Percentiles rank a stretch among this genome's conserved stretches.
Conservation (phyloP, 2,888 invertebrate species). For the Lacanobia oleracea region DNA sequence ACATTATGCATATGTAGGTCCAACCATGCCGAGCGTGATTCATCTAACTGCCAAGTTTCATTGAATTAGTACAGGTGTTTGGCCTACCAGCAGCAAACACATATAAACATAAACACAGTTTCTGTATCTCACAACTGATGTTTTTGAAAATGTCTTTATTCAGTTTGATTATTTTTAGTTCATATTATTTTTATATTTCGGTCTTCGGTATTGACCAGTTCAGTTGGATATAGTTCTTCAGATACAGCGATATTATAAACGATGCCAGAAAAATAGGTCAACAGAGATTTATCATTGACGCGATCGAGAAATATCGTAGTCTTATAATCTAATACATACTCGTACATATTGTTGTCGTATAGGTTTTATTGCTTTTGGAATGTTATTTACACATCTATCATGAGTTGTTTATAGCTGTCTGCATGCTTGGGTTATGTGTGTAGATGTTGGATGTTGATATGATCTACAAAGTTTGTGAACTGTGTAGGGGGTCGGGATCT, state of each 20-base stretch:
- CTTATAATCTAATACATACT: slow-evolving; percentile 51
- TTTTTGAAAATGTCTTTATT: slow-evolving; percentile 9
- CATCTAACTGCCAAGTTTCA: slow-evolving; percentile 38
- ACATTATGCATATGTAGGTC: slow-evolving; percentile 15
- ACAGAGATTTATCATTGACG: slow-evolving; percentile 52
- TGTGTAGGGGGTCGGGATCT: background rate
- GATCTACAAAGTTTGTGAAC: slow-evolving; percentile 24
- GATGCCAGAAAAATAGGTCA: slow-evolving; percentile 52
- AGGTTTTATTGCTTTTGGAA: slow-evolving; percentile 43
- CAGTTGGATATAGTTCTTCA: slow-evolving; percentile 34
- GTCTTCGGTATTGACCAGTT: slow-evolving; percentile 51
- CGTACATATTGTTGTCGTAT: slow-evolving; percentile 36
- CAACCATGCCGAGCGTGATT: slow-evolving; percentile 21
- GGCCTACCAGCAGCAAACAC: slow-evolving; percentile 5
- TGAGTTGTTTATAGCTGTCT: slow-evolving; percentile 31
- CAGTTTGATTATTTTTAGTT: slow-evolving; percentile 8
- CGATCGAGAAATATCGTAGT: slow-evolving; percentile 49
- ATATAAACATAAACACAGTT: slow-evolving; percentile 19
- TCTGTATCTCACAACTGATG: background rate
- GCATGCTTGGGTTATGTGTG: slow-evolving; percentile 5
- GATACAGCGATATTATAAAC: slow-evolving; percentile 52
- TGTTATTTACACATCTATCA: slow-evolving; percentile 44
- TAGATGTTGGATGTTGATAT: slow-evolving; percentile 22
- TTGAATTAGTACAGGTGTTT: slow-evolving; percentile 41
- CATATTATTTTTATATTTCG: slow-evolving; percentile 31